These are phyloP conservation scores for Falco naumanni DNA, from an alignment of 2,797 vertebrate genomes.

Conservation along the genomic window DNA sequence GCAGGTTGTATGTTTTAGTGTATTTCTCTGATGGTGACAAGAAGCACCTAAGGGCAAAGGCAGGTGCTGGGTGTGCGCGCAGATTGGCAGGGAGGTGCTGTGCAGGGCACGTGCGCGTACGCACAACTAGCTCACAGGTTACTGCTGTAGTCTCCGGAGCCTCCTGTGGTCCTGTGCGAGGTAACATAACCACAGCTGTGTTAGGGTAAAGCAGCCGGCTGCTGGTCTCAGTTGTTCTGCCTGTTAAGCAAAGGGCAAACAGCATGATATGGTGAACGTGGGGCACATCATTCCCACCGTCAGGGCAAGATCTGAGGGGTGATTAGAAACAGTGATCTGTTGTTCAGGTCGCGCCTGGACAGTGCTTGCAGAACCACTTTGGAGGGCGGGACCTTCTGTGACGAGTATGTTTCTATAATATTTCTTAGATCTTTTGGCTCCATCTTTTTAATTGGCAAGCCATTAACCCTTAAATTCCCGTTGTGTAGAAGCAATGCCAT, in stretches of 20 bases:
- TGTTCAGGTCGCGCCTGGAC: background rate
- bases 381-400: background rate
- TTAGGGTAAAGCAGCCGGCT: background rate
- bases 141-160: background rate
- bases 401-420: background rate
- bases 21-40: background rate
- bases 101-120: fast-evolving
- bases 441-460: background rate
- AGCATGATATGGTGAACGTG: fast-evolving
- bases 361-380: background rate
- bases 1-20: background rate
- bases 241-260: background rate
- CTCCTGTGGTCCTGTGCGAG: background rate
- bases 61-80: fast-evolving
- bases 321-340: background rate
- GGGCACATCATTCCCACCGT: fast-evolving
- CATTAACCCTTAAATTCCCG: constrained; percentile 5
- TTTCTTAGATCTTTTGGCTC: background rate
- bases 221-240: background rate
- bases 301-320: background rate
- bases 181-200: background rate
- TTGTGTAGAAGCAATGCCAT: background rate
- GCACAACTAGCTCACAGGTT: background rate
- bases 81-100: background rate
- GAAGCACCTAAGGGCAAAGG: background rate